Base-by-base conservation (phyloP, 2,113 vertebrate genomes). In the Chamaetylas fuelleborni region DNA sequence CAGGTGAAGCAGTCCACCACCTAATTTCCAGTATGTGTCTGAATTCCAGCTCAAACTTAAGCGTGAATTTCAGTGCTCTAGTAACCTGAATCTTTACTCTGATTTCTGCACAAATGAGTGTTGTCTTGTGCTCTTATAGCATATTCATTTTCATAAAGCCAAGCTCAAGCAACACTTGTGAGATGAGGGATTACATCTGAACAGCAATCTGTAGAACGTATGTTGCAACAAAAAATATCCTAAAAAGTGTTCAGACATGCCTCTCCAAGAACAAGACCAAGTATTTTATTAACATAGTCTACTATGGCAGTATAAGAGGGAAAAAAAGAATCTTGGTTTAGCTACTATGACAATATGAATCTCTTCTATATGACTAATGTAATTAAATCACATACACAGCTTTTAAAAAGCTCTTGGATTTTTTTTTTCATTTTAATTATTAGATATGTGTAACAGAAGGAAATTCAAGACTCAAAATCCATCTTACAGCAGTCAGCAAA, bases 261-360 rank as follows among this genome's bases (percentile, higher is more conserved):
- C 50, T 96, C 40, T 58, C 58, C 61, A 87, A 78, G 76, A 74
- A 45, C 14, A 67, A 65, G 62, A 73, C 11, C 3, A 45, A 74
- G 33, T 61, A 82, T 73, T 69, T 24, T 18, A 81, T 77, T 81
- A 69, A 70, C 58, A 86, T 19, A 71, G 25, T 25, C 40, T 54
- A 47, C 33, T 73, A 26, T 61, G 54, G 8, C 29, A 82, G 36
- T 78, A 74, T 33, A 81, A 78, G 29, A 87, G 34, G 13, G 10
- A 31, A 72, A 79, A 79, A 81, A 85, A 57, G 53, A 53, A 23
- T 24, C 24, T 76, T 48, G 19, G 10, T 94, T 88, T 89, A 80
- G 69, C 94, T 96, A 79, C 88, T 71, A 65, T 53, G 87, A 91
- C 60, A 87, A 81, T 89, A 78, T 9, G 36, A 89, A 92, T 91